Evolutionary conservation across 2,888 invertebrate species (phyloP), one percentile per base, ranked within the genome.

Genomic region (Synergus itoensis): DNA sequence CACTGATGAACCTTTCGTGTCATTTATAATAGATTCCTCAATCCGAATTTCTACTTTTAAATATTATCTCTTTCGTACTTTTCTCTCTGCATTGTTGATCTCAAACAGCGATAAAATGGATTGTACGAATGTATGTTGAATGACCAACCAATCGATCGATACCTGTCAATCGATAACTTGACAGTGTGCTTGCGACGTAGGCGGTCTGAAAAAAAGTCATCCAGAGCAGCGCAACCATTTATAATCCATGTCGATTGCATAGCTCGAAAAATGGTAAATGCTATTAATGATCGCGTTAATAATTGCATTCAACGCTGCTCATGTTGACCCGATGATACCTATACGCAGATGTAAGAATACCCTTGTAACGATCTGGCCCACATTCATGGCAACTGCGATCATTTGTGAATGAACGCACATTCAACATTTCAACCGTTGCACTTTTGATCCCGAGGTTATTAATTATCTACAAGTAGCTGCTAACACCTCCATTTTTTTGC

Each of bases 201-300:
- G 63, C 69, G 77, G 79, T 67, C 63, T 64, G 48, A 75, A 80
- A 78, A 80, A 63, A 28, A 28, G 64, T 43, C 57, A 65, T 76
- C 76, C 14, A 73, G 73, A 65, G 67, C 60, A 45, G 45, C 40
- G 64, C 77, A 80, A 57, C 43, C 43, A 86, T 86, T 88, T 84
- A 87, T 87, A 86, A 83, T 77, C 83, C 83, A 81, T 85, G 85
- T 85, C 85, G 84, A 88, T 88, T 86, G 85, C 79, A 60, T 67
- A 80, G 84, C 80, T 86, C 85, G 84, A 86, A 87, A 87, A 86
- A 86, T 86, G 86, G 85, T 88, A 88, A 88, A 85, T 87, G 86
- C 86, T 87, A 84, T 86, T 87, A 87, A 88, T 87, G 88, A 88
- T 81, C 86, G 84, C 86, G 86, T 87, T 86, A 87, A 88, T 88